These are phyloP conservation scores for Zophobas morio DNA, from an alignment of 1,140 invertebrate species.

Conservation along the genomic window DNA sequence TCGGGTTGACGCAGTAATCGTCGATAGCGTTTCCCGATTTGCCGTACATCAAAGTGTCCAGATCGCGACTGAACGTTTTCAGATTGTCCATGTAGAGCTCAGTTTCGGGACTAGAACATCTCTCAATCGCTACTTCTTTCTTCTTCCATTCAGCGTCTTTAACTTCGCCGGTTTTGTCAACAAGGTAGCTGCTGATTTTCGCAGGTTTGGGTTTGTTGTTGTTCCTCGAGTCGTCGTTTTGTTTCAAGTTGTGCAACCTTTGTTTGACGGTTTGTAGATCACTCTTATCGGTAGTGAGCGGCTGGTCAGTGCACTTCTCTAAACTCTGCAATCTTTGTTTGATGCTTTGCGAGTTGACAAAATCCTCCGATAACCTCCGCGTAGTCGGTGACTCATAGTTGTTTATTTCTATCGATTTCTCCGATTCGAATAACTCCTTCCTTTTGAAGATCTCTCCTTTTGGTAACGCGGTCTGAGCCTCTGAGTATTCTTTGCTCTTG, in stretches of 20 bases:
- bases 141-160: slow-evolving; percentile 46
- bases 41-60: slow-evolving; percentile 60
- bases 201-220: slow-evolving; percentile 53
- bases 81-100: slow-evolving; percentile 63
- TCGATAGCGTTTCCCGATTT: slow-evolving; percentile 67
- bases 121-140: slow-evolving; percentile 57
- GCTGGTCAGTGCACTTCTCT: slow-evolving; percentile 69
- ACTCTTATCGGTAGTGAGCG: slow-evolving; percentile 56
- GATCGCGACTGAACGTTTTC: slow-evolving; percentile 61
- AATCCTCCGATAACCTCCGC: slow-evolving; percentile 72
- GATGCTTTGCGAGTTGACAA: slow-evolving; percentile 76
- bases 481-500: slow-evolving; percentile 69
- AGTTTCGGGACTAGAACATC: slow-evolving; percentile 62
- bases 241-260: slow-evolving; percentile 60
- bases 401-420: slow-evolving; percentile 66
- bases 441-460: slow-evolving; percentile 88
- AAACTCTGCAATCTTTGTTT: slow-evolving; percentile 80
- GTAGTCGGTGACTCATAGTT: slow-evolving; percentile 64
- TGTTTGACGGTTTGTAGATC: slow-evolving; percentile 61
- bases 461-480: slow-evolving; percentile 71
- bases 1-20: slow-evolving; percentile 57
- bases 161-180: slow-evolving; percentile 55
- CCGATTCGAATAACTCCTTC: slow-evolving; percentile 85
- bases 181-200: slow-evolving; percentile 59
- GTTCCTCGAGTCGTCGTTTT: slow-evolving; percentile 65